Conservation (phyloP, 2,113 vertebrate species). For the Rutilus rutilus region DNA sequence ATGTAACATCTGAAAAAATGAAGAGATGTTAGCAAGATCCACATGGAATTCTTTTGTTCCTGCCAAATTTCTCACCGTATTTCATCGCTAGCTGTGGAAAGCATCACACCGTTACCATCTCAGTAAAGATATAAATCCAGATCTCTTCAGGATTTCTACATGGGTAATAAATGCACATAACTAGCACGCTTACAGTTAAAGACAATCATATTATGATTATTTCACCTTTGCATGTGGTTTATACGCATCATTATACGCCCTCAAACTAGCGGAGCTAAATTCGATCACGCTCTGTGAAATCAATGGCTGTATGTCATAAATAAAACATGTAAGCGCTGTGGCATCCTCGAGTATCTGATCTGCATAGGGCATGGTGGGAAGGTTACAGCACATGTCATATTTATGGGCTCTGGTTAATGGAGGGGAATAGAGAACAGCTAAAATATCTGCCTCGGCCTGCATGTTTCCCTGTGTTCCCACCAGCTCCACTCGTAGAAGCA, state of each 20-base stretch:
- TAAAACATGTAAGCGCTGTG: conserved; percentile 22
- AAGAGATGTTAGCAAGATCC: not conserved
- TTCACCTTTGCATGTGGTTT: not conserved
- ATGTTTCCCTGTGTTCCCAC: not conserved
- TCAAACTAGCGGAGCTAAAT: not conserved
- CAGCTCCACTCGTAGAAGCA: not conserved
- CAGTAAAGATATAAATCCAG: conserved; percentile 6
- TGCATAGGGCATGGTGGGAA: conserved; percentile 38
- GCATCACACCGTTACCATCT: not conserved
- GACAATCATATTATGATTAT: conserved; percentile 9
- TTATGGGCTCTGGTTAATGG: conserved; percentile 41
- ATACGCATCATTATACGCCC: conserved; percentile 5
- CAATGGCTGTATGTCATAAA: conserved; percentile 19
- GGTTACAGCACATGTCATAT: conserved; percentile 38
- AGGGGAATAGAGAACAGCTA: conserved; percentile 28
- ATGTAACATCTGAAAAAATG: conserved; percentile 15
- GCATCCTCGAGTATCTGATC: conserved; percentile 27
- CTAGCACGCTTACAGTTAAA: not conserved
- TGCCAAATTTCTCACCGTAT: not conserved
- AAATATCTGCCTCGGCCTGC: not conserved
- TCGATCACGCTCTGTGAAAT: not conserved
- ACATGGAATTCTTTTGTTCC: conserved; percentile 1
- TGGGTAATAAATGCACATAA: not conserved
- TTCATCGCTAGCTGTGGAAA: not conserved
- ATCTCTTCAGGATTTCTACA: not conserved